These are phyloP conservation scores for Podabrus alpinus DNA, from an alignment of 2,888 invertebrate species.

Conservation along the genomic window DNA sequence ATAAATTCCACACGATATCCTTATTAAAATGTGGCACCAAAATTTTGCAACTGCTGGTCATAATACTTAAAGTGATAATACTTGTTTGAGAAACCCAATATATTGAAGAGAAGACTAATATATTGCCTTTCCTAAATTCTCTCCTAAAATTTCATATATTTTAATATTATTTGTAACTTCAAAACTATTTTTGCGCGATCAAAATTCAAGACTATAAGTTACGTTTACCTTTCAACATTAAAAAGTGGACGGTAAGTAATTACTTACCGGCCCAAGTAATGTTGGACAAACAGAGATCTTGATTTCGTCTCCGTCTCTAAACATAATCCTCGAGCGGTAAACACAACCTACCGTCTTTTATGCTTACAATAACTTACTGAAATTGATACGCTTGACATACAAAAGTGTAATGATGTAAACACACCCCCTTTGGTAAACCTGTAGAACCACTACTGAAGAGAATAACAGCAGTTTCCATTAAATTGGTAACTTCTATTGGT, in stretches of 20 bases:
- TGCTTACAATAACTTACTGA: neutral
- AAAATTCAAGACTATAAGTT: no score
- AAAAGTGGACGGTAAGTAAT: no score
- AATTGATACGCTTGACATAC: conserved; percentile 2
- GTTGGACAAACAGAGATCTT: no score
- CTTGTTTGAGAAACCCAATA: conserved; percentile 44
- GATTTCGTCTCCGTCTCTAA: no score
- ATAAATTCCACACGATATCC: conserved; percentile 4
- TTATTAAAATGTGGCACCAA: conserved; percentile 33
- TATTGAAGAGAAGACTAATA: conserved; percentile 35
- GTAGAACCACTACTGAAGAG: conserved; percentile 42
- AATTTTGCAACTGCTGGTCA: conserved; percentile 36
- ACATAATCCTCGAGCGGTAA: no score
- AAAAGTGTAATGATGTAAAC: conserved; percentile 32
- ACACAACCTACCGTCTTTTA: no score
- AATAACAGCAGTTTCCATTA: conserved; percentile 33
- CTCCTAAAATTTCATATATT: neutral
- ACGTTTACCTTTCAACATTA: no score
- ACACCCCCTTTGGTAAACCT: conserved; percentile 39
- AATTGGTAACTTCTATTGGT: conserved; percentile 22
- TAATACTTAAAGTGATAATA: conserved; percentile 29
- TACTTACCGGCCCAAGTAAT: no score
- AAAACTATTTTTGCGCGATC: no score
- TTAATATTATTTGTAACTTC: no score
- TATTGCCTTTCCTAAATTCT: neutral